Evolutionary conservation across 2,113 vertebrate species (phyloP).

Genomic region (Columba janthina): DNA sequence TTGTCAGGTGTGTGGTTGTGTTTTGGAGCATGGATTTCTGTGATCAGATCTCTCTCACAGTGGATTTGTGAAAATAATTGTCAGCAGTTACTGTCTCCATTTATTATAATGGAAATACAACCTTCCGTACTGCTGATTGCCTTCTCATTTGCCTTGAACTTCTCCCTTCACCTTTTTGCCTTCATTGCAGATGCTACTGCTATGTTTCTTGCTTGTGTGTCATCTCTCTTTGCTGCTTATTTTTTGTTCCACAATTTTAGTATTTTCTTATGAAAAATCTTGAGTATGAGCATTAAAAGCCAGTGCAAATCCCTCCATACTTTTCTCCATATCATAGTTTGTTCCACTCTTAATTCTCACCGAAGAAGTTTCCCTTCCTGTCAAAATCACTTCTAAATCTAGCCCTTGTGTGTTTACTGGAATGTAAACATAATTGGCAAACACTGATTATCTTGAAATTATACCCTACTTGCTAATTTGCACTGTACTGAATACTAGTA

Average conservation of each 20-base stretch:
- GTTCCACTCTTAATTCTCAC: background rate
- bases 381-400: background rate
- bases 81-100: background rate
- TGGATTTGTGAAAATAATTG: background rate
- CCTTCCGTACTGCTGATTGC: background rate
- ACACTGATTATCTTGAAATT: slow-evolving; percentile 30
- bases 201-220: background rate
- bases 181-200: background rate
- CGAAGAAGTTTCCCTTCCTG: background rate
- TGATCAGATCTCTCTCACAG: background rate
- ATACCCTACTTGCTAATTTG: slow-evolving; percentile 15
- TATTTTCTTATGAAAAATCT: background rate
- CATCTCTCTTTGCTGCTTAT: background rate
- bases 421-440: slow-evolving; percentile 2
- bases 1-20: background rate
- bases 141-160: background rate
- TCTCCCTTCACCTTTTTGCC: background rate
- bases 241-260: background rate
- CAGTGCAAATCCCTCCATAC: background rate
- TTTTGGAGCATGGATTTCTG: background rate
- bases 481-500: background rate
- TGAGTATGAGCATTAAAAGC: background rate
- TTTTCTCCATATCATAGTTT: background rate
- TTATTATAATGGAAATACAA: background rate
- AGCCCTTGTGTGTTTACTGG: background rate